Evolutionary conservation across 1,140 invertebrate genomes (phyloP).

Genomic region (Temnothorax curvispinosus): DNA sequence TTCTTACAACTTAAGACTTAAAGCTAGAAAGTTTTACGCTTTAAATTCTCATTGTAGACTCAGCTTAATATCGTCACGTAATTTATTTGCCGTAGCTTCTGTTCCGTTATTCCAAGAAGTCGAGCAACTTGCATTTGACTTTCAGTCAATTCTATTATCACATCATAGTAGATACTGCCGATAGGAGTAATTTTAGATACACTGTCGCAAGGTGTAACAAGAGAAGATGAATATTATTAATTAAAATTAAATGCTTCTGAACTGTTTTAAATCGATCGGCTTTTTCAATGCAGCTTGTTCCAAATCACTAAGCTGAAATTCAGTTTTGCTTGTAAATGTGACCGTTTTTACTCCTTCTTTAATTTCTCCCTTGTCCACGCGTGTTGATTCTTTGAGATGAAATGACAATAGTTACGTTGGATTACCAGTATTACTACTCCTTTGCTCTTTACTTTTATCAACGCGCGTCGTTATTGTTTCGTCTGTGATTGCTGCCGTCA

Average conservation of each 20-base stretch:
- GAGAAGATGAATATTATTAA: slow-evolving; percentile 90
- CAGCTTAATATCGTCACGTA: slow-evolving; percentile 87
- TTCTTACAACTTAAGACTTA: no score
- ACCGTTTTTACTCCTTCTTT: slow-evolving; percentile 78
- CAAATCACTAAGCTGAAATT: slow-evolving; percentile 89
- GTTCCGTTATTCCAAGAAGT: slow-evolving; percentile 88
- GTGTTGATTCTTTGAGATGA: slow-evolving; percentile 73
- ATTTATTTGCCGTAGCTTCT: slow-evolving; percentile 88
- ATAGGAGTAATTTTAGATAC: slow-evolving; percentile 86
- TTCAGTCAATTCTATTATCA: slow-evolving; percentile 86
- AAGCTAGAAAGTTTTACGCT: no score
- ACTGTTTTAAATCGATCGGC: slow-evolving; percentile 89
- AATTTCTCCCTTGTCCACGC: slow-evolving; percentile 67
- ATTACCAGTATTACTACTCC: slow-evolving; percentile 33
- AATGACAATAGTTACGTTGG: slow-evolving; percentile 74
- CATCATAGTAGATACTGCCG: slow-evolving; percentile 88
- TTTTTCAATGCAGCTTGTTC: slow-evolving; percentile 94
- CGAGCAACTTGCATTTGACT: slow-evolving; percentile 88
- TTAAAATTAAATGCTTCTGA: slow-evolving; percentile 89
- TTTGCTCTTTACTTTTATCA: slow-evolving; percentile 83
- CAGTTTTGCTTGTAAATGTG: slow-evolving; percentile 82
- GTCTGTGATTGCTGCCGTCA: slow-evolving; percentile 87
- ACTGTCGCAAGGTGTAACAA: slow-evolving; percentile 92
- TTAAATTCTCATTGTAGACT: no score
- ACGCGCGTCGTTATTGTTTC: slow-evolving; percentile 84